Base-by-base conservation (phyloP, 2,113 vertebrate genomes). In the Anoura caudifer region DNA sequence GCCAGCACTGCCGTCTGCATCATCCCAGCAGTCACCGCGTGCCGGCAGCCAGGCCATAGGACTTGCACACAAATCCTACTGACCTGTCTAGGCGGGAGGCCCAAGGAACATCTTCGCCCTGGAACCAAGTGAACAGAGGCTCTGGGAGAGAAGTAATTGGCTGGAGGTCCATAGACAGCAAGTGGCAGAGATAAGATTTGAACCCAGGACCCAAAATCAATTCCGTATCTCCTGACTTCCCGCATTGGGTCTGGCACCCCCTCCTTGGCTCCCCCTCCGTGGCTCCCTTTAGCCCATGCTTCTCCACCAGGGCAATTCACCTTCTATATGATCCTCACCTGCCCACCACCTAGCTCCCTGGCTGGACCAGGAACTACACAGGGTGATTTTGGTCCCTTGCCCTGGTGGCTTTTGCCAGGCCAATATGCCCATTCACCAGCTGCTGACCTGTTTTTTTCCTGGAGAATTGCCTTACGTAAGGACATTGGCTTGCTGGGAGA, bases 21-120 rank as follows among this genome's bases (percentile, higher is more conserved):
- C 1, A 0, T 12, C 36, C 15, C 54, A 13, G 12, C 1, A 17
- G 45, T 15, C 10, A 31, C 81, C 22, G 0, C 0, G 4, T 67
- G 43, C 80, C 52, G 20, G 88, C 90, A 45, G 17, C 7, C 0
- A 24, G 43, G 43, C 47, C 16, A 5, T 2, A 10, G 0, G 13
- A 45, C 26, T 36, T 4, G 0, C 17, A 14, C 4, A 17, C 11
- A 22, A 36, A n/a, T 28, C 28, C 26, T 14, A 33, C 17, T 11
- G 8, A 3, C 26, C 5, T 3, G n/a, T 38, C 75, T 38, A 61
- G 61, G 20, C 56, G 31, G 31, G 26, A 45, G 84, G 47, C 26
- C 52, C 33, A 16, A 1, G 16, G 0, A 3, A 28, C 65, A 14
- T 1, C 65, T 0, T 0, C 15, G 22, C 16, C 41, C 15, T 6